Evolutionary conservation across 2,113 vertebrate species (phyloP), one percentile per base, ranked within the genome.

Genomic region (Speoplatyrhinus poulsoni): DNA sequence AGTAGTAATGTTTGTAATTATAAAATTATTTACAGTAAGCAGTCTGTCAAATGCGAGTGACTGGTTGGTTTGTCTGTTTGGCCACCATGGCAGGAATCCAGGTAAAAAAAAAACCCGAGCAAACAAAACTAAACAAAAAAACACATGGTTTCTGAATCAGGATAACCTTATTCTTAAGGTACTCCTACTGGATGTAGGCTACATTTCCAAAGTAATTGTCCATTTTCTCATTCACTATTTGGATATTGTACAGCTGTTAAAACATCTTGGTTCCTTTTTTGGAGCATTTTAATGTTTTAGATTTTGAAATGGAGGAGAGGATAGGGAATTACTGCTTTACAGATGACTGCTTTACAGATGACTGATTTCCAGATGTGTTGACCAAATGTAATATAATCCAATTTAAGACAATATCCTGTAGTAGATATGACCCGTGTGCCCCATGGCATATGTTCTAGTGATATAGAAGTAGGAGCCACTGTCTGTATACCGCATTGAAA

Each of bases 351-450:
- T 81, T 71, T 72, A 48, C 56, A 16, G 19, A 19, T 19, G 19
- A 19, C 19, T 49, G 32, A 55, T 67, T 75, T 46, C 62, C 26
- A 57, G 76, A 77, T 63, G 62, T 63, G 55, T 46, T 59, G n/a
- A 58, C 60, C 63, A 46, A 17, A 17, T 81, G 63, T 75, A 55
- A 54, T 60, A 55, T 79, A 64, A 26, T 26, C 26, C 26, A 26
- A 26, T 72, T 81, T 80, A 75, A 82, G 61, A 79, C 77, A 73
- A 65, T 79, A 72, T 69, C 73, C 72, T 69, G 8, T 66, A 66
- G 69, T 82, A 78, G 79, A 79, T 61, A 79, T 61, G 55, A 66
- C 47, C 72, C 58, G 74, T 75, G 58, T 54, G 69, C 67, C 65
- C 52, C 50, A 77, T 54, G 41, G 36, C n/a, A 41, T 61, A 72